Conservation (phyloP, 30 jellyfish, hydroid and myxozoan genomes). For the Hydra vulgaris region DNA sequence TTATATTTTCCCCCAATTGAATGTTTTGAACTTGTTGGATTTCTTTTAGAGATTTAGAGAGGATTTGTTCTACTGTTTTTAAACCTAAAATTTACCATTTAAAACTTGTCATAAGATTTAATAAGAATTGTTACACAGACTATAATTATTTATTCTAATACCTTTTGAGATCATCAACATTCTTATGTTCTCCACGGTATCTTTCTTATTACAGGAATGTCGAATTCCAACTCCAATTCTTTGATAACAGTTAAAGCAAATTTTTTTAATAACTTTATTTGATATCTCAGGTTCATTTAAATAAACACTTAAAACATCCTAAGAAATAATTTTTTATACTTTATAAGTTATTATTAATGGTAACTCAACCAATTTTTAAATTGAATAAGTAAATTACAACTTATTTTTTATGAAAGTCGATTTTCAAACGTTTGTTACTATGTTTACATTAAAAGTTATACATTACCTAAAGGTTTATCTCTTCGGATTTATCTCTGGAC, state of each 20-base stretch:
- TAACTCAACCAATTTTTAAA: background rate
- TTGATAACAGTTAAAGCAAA: background rate
- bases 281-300: background rate
- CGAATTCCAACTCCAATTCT: background rate
- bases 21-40: background rate
- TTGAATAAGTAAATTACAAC: background rate
- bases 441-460: background rate
- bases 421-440: background rate
- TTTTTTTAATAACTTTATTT: background rate
- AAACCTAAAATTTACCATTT: background rate
- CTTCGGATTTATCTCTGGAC: background rate
- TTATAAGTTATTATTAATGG: background rate
- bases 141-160: too few relatives aligned
- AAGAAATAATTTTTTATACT: background rate
- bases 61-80: background rate
- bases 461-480: background rate
- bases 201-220: background rate
- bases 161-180: background rate
- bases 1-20: background rate
- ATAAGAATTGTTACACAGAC: background rate
- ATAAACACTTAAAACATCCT: background rate
- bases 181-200: background rate
- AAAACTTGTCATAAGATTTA: background rate
- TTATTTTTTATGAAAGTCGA: background rate
- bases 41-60: background rate